Evolutionary conservation across 2,113 vertebrate genomes (phyloP).

Genomic region (Formicarius rufipectus): DNA sequence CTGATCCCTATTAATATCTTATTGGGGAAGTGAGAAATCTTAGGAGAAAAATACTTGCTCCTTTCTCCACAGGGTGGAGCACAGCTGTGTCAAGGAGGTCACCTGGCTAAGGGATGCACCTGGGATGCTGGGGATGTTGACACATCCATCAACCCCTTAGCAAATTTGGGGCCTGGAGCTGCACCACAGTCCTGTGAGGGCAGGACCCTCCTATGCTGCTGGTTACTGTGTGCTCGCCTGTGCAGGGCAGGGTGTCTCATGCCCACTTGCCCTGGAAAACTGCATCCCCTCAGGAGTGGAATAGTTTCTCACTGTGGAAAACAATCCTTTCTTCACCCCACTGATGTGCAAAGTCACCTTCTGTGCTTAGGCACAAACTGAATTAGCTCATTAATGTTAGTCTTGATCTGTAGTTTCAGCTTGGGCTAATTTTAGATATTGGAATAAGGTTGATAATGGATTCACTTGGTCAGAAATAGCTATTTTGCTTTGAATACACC

Average conservation of each 20-base stretch:
- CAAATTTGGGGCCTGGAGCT: neutral
- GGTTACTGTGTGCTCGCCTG: neutral
- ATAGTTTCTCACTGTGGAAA: neutral
- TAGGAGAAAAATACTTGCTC: neutral
- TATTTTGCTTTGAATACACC: neutral
- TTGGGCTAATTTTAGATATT: conserved; percentile 23
- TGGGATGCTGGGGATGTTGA: neutral
- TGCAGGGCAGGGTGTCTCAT: neutral
- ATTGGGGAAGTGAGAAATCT: neutral
- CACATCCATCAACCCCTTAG: neutral
- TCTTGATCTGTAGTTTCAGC: neutral
- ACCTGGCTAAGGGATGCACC: neutral
- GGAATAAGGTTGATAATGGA: neutral
- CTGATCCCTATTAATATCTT: neutral
- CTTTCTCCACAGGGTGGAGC: neutral
- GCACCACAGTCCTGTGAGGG: fast-evolving
- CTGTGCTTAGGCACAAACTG: neutral
- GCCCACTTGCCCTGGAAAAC: neutral
- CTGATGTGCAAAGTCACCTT: neutral
- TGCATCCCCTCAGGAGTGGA: neutral
- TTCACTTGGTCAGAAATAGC: neutral
- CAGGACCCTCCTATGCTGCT: neutral
- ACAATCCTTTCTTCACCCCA: neutral
- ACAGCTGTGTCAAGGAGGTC: neutral
- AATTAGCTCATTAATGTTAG: neutral